These are phyloP conservation scores for Oryctes rhinoceros DNA, from an alignment of 1,140 invertebrate genomes.

Conservation along the genomic window DNA sequence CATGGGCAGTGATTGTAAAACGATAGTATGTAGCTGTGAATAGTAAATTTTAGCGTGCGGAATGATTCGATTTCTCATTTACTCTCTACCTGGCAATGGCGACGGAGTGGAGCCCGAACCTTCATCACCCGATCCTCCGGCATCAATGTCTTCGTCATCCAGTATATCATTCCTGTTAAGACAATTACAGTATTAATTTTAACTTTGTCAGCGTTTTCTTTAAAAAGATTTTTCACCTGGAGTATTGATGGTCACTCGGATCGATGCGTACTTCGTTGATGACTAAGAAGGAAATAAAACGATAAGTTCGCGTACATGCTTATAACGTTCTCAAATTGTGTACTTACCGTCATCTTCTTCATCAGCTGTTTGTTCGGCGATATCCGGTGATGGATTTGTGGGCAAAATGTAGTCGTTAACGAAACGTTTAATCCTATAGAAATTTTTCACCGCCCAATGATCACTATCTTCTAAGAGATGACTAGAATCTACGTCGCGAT, in stretches of 20 bases:
- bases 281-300: background rate
- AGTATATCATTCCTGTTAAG: slow-evolving; percentile 13
- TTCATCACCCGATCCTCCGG: slow-evolving; percentile 43
- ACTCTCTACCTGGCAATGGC: background rate
- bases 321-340: background rate
- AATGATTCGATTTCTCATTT: too few species aligned
- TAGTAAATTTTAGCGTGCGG: background rate
- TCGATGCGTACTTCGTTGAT: background rate
- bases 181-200: background rate
- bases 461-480: slow-evolving; percentile 50
- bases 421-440: slow-evolving; percentile 56
- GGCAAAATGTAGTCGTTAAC: background rate
- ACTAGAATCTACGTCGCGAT: slow-evolving; percentile 50
- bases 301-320: too few species aligned
- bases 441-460: slow-evolving; percentile 54
- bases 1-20: slow-evolving; percentile 60
- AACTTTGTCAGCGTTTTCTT: background rate
- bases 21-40: slow-evolving; percentile 56
- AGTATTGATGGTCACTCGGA: background rate
- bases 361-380: background rate
- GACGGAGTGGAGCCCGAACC: slow-evolving; percentile 36
- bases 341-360: background rate
- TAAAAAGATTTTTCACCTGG: background rate
- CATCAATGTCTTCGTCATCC: slow-evolving; percentile 43
- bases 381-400: background rate